Evolutionary conservation across 2,888 invertebrate species (phyloP).

Genomic region (Dysmachus trigonus): DNA sequence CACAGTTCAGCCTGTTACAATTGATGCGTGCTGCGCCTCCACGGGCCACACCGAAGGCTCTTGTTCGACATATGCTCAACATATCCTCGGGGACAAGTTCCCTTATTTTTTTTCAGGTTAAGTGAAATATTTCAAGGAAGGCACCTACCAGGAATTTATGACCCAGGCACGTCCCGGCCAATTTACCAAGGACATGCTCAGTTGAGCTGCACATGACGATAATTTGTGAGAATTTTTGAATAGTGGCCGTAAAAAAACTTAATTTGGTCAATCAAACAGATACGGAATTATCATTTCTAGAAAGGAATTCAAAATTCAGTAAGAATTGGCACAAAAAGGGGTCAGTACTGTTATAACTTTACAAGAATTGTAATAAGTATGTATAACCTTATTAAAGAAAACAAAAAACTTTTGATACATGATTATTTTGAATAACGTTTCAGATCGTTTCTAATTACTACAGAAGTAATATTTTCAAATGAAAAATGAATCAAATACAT

Average conservation of each 20-base stretch:
- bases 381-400: no score
- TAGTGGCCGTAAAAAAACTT: background rate
- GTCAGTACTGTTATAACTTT: no score
- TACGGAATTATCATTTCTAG: background rate
- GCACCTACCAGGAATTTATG: constrained; percentile 7
- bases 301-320: no score
- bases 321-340: no score
- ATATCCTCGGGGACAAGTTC: constrained; percentile 11
- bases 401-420: no score
- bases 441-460: no score
- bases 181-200: constrained; percentile 44
- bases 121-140: constrained; percentile 20
- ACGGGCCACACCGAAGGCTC: constrained; percentile 25
- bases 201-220: constrained; percentile 35
- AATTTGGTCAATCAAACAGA: background rate
- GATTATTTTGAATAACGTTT: no score
- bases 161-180: constrained; percentile 14
- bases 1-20: constrained; percentile 14
- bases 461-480: no score
- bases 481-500: no score
- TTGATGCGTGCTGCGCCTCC: constrained; percentile 29
- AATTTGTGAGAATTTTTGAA: background rate
- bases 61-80: constrained; percentile 47
- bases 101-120: constrained; percentile 23
- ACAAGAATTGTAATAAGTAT: no score